Base-by-base conservation (phyloP, 1,140 invertebrate genomes). In the Pararge aegeria region DNA sequence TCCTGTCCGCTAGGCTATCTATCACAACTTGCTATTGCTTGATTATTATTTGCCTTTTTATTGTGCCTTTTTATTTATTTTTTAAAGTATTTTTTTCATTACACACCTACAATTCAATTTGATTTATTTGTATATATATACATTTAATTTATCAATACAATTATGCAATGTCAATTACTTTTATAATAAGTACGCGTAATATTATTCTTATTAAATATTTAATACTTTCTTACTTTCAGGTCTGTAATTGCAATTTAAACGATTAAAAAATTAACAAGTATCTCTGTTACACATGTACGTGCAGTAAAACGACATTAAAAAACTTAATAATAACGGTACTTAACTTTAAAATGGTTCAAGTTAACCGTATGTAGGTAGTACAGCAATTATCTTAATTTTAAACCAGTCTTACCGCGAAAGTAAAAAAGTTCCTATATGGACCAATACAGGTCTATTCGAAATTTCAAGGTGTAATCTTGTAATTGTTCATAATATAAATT, bases 361-460 rank as follows among this genome's bases (percentile, higher is more conserved):
- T 42, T 42, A 42, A 42, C 38, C 1, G 38, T 12, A 15, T 10
- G 10, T 5, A 18, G 2, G 5, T 5, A 7, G 13, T 10, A 4
- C 30, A 34, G 38, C 38, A 42, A 42, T 42, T 42, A 42, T 10
- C 13, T 42, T 34, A 12, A 34, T 34, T 15, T 42, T 15, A 42
- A 42, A 42, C 38, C 38, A 42, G 38, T 42, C 16, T 42, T 15
- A 42, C 38, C 0, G 16, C 38, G 38, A 42, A 42, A 42, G 13
- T 42, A 16, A 34, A 34, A 34, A 34, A 34, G 30, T 34, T 12
- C 30, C 10, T 34, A 30, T 1, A 1, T 30, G 10, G 16, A 42
- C 18, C 38, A 18, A 5, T 1, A 2, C 5, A 42, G 16, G 38
- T 42, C 38, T 15, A 42, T 5, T 42, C 15, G 3, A 42, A 37